Conservation (phyloP, 2,888 invertebrate genomes). For the Pollenia angustigena region DNA sequence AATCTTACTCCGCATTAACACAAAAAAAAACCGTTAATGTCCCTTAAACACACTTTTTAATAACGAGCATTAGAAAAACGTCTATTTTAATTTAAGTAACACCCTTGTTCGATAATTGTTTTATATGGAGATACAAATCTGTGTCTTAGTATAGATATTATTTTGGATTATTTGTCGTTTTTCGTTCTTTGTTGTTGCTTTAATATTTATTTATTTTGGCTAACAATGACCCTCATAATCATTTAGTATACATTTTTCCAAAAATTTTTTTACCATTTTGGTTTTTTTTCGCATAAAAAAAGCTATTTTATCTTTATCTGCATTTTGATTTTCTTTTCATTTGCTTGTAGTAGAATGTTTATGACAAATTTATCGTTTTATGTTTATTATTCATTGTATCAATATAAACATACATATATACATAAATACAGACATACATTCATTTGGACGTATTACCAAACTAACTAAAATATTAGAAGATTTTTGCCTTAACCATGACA, state of each 20-base stretch:
- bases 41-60: background rate
- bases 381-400: slow-evolving; percentile 16
- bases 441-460: background rate
- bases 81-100: slow-evolving; percentile 13
- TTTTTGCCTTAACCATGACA: slow-evolving; percentile 69
- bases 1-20: slow-evolving; percentile 72
- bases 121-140: slow-evolving; percentile 15
- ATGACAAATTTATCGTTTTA: slow-evolving; percentile 34
- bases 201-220: slow-evolving; percentile 40
- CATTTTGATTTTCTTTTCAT: background rate
- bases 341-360: slow-evolving; percentile 8
- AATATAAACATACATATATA: background rate
- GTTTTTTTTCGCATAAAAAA: background rate
- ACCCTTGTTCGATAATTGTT: slow-evolving; percentile 23
- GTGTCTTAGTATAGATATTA: slow-evolving; percentile 18
- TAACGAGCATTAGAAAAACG: background rate
- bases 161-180: slow-evolving; percentile 14
- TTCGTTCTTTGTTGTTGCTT: slow-evolving; percentile 1
- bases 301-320: slow-evolving; percentile 16
- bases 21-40: background rate
- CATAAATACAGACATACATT: no score
- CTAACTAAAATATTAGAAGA: slow-evolving; percentile 23
- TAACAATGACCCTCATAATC: slow-evolving; percentile 58
- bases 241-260: slow-evolving; percentile 14
- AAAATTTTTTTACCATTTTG: background rate